Conservation (phyloP, 2,797 vertebrate species). For the Alcedo atthis region DNA sequence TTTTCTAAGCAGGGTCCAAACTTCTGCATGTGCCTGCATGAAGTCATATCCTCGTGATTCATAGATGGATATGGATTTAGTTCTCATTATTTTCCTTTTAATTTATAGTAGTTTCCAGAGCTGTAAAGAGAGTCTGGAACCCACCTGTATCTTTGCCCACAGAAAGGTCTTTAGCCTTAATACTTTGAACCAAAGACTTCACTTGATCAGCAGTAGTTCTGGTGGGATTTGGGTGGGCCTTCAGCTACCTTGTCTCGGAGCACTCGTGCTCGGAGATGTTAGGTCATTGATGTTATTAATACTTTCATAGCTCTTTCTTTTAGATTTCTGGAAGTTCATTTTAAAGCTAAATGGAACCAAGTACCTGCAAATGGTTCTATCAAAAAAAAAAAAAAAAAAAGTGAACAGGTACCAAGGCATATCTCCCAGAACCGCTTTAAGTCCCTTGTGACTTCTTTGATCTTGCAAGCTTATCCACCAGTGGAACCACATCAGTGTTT, state of each 20-base stretch:
- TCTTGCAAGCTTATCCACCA: background rate
- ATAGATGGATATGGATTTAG: background rate
- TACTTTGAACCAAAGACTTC: background rate
- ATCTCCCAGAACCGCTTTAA: background rate
- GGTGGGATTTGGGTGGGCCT: background rate
- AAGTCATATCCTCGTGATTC: background rate
- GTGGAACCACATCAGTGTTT: accelerated
- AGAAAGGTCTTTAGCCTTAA: background rate
- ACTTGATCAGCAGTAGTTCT: background rate
- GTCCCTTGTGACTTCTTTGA: background rate
- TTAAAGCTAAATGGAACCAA: background rate
- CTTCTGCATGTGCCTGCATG: background rate
- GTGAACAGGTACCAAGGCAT: accelerated
- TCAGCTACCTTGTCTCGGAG: background rate
- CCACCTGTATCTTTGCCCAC: background rate
- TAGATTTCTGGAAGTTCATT: background rate
- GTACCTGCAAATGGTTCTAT: background rate
- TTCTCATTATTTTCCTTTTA: background rate
- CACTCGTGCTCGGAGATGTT: background rate
- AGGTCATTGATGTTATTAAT: background rate
- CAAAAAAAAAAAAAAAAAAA: accelerated
- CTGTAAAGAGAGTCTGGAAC: background rate
- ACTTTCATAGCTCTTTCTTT: background rate
- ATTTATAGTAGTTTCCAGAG: background rate
- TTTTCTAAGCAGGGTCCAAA: background rate